Evolutionary conservation across 2,888 invertebrate genomes (phyloP).

Genomic region (Magallana nippona): DNA sequence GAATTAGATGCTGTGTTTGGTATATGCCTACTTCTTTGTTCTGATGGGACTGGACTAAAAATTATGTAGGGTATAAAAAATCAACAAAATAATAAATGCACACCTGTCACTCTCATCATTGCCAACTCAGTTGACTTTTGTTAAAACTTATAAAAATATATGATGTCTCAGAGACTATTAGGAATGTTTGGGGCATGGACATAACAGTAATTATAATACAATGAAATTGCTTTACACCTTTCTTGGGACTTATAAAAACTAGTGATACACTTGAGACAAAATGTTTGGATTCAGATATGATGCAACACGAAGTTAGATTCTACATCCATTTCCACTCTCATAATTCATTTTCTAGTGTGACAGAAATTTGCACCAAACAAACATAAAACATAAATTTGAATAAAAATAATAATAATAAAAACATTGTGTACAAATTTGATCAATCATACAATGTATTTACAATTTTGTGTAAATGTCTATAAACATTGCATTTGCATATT

Average conservation of each 20-base stretch:
- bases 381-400: constrained; percentile 7
- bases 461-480: background rate
- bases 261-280: constrained; percentile 2
- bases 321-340: background rate
- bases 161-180: background rate
- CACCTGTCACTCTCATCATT: background rate
- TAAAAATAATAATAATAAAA: constrained; percentile 13
- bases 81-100: constrained; percentile 6
- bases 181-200: constrained; percentile 30
- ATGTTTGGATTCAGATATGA: background rate
- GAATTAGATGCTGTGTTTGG: background rate
- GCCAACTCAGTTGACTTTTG: constrained; percentile 3
- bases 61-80: background rate
- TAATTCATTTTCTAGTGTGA: background rate
- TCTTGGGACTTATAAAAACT: constrained; percentile 18
- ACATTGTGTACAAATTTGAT: constrained; percentile 19
- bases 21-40: background rate
- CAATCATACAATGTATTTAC: constrained; percentile 27
- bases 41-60: constrained; percentile 13
- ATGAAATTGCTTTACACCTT: background rate
- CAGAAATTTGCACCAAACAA: constrained; percentile 20
- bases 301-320: background rate
- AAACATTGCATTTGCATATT: constrained; percentile 7
- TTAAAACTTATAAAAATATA: constrained; percentile 25
- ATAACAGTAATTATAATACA: background rate